Percentiles rank a stretch among this genome's conserved stretches.
These are phyloP conservation scores for Sebastes glaucus DNA, from an alignment of 2,797 vertebrate genomes.

Conservation along the genomic window DNA sequence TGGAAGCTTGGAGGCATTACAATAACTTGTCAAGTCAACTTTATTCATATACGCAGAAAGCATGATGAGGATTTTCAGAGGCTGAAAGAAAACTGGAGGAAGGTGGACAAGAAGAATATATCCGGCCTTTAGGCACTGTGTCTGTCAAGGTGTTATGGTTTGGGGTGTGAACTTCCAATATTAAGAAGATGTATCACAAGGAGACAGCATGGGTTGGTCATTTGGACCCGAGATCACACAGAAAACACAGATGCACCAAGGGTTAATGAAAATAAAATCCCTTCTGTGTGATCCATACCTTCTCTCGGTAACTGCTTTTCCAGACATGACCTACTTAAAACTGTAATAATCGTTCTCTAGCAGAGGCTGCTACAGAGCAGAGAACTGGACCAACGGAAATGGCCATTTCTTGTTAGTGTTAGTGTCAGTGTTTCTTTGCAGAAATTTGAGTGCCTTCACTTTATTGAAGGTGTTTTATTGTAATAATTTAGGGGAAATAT, in stretches of 20 bases:
- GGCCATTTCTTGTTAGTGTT: neutral
- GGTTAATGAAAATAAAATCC: neutral
- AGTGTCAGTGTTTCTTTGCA: neutral
- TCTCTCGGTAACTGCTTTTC: conserved; percentile 37
- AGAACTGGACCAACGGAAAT: neutral
- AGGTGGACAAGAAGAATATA: neutral
- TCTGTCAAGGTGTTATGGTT: neutral
- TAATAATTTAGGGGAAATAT: neutral
- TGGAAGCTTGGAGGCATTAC: neutral
- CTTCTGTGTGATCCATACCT: conserved; percentile 4
- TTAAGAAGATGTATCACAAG: neutral
- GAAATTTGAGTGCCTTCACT: neutral
- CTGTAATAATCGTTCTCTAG: neutral
- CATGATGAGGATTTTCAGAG: neutral
- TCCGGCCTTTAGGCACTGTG: neutral
- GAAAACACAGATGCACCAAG: neutral
- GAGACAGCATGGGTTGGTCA: neutral
- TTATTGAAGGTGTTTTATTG: neutral
- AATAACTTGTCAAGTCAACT: neutral
- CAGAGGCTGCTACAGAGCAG: neutral
- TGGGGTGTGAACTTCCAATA: neutral
- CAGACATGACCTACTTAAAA: conserved; percentile 56
- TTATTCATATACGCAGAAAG: neutral
- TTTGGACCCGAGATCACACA: neutral
- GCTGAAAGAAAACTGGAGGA: neutral